phyloP scores from a whole-genome alignment of 2,888 invertebrate genomes.

The Amorpha juglandis region DNA sequence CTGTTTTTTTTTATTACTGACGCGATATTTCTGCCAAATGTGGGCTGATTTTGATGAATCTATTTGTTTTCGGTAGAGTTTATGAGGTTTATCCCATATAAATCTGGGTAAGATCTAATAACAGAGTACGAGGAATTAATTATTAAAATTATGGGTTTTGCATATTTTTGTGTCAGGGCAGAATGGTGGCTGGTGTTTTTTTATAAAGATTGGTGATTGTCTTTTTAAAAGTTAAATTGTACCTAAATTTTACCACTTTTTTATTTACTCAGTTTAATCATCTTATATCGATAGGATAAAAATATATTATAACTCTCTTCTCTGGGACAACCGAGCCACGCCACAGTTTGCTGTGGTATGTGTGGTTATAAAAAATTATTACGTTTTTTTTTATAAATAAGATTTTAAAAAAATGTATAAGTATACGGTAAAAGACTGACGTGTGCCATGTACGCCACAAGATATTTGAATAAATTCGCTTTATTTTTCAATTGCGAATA shows the following conservation, averaged over 20 bases:
- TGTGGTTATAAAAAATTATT: conserved; percentile 18
- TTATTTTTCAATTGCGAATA: neutral
- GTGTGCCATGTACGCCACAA: conserved; percentile 22
- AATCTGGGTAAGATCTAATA: too few relatives aligned
- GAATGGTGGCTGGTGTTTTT: neutral
- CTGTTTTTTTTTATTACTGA: too few relatives aligned
- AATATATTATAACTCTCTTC: neutral
- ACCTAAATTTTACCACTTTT: neutral
- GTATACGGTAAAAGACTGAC: conserved; percentile 24
- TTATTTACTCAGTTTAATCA: neutral
- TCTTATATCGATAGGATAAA: neutral
- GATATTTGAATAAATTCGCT: neutral
- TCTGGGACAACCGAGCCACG: neutral
- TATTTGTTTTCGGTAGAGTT: neutral
- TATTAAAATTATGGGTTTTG: too few relatives aligned
- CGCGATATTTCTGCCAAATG: too few relatives aligned
- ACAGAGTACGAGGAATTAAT: too few relatives aligned
- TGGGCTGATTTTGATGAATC: too few relatives aligned
- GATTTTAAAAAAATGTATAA: conserved; percentile 6
- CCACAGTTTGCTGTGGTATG: neutral
- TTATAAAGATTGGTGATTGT: neutral
- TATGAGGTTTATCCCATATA: too few relatives aligned
- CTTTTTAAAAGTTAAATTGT: neutral
- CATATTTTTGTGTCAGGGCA: neutral
- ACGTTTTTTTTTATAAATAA: neutral